phyloP scores from a whole-genome alignment of 92 coral and sea anemone genomes.

The Pocillopora meandrina region DNA sequence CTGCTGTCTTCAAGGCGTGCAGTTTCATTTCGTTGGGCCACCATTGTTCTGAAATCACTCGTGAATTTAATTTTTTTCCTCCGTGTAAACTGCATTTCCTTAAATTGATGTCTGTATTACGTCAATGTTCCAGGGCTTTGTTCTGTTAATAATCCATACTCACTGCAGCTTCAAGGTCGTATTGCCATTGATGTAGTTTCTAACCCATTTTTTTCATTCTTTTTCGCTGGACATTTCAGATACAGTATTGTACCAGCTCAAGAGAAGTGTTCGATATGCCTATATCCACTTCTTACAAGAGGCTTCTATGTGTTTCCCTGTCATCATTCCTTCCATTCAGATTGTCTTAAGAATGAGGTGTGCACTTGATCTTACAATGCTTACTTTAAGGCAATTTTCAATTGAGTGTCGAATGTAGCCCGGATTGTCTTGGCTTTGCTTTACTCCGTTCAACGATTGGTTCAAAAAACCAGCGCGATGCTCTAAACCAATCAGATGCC shows the following conservation, averaged over 20 bases:
- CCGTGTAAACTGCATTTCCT: too few species aligned
- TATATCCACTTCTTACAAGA: conserved; percentile 91
- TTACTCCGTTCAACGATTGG: not conserved
- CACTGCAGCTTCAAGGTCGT: not conserved
- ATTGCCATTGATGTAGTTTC: not conserved
- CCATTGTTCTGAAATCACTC: too few species aligned
- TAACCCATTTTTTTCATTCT: too few species aligned
- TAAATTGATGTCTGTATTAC: too few species aligned
- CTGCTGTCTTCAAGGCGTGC: too few species aligned
- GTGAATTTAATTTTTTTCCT: too few species aligned
- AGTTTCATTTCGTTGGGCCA: too few species aligned
- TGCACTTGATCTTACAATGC: not conserved
- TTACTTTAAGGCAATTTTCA: not conserved
- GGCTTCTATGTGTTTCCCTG: conserved; percentile 94
- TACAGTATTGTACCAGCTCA: conserved; percentile 90
- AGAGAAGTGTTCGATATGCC: conserved; percentile 88
- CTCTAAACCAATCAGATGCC: not conserved
- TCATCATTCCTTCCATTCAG: conserved; percentile 89
- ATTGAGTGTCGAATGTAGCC: too few species aligned
- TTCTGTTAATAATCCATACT: too few species aligned
- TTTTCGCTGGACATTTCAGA: conserved; percentile 35
- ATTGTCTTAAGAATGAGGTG: conserved; percentile 91
- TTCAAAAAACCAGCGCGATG: not conserved
- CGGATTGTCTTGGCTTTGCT: too few species aligned
- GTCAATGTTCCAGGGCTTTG: too few species aligned